Base-by-base conservation (phyloP, 2,113 vertebrate genomes). In the Colistium nudipinnis region DNA sequence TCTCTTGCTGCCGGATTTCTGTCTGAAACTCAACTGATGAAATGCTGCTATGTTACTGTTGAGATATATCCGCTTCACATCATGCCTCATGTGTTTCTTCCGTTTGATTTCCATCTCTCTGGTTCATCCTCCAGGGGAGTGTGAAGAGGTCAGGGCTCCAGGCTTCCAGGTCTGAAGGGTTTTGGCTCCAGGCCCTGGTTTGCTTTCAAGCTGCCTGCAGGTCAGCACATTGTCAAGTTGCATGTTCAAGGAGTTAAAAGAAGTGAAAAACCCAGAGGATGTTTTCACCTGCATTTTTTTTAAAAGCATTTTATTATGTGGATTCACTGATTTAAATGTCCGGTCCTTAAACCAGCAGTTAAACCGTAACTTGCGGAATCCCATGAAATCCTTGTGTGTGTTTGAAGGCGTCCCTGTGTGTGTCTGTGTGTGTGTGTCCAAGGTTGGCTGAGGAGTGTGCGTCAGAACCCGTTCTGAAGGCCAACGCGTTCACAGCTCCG, bases 191-290 rank as follows among this genome's bases (percentile, higher is more conserved):
- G 60, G 84, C 92, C 1, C 86, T 98, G 78, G 75, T 94, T 63
- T 93, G 93, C 80, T 95, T 98, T 87, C 92, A 94, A 74, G 94
- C 91, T 54, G 95, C 95, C 76, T 98, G 97, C 92, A 96, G 96
- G 98, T 98, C 90, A 92, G 76, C 31, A 39, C 28, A 11, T 7
- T 38, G 24, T 44, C 27, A 45, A 10, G 20, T 22, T 51, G 49
- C 57, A 51, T 35, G 56, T 22, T 68, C 20, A 63, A 7, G 13
- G 14, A 28, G 22, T 49, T 57, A 14, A 68, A 60, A 45, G 14
- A 3, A 51, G 5, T 19, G 20, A 62, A 43, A 17, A 28, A 38
- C 31, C 22, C 6, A n/a, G n/a, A n/a, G n/a, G n/a, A n/a, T n/a
- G n/a, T n/a, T n/a, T n/a, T n/a, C n/a, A n/a, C n/a, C n/a, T n/a